phyloP scores from a whole-genome alignment of 2,797 vertebrate genomes.

The Streptopelia turtur region DNA sequence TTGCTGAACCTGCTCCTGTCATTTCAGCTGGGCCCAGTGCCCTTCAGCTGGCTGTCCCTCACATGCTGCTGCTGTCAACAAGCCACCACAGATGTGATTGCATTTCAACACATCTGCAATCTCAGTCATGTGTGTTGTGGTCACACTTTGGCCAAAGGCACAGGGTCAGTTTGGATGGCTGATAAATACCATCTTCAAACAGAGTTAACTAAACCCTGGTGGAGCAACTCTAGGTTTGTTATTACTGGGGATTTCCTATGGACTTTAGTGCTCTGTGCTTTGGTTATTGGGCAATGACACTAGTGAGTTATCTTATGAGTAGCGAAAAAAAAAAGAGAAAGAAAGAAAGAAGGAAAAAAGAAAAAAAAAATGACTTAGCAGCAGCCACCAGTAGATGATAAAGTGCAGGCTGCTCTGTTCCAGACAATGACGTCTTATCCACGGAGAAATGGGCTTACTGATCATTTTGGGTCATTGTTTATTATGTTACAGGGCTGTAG shows the following conservation, averaged over 20 bases:
- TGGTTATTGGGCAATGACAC: neutral
- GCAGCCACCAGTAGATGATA: neutral
- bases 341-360: neutral
- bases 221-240: neutral
- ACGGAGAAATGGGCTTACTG: neutral
- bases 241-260: neutral
- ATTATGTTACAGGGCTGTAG: neutral
- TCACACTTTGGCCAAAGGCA: neutral
- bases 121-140: neutral
- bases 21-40: neutral
- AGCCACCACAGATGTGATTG: neutral
- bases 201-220: neutral
- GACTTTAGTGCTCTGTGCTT: neutral
- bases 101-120: neutral
- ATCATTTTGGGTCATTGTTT: neutral
- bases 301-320: neutral
- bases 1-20: neutral
- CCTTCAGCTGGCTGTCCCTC: neutral
- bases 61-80: neutral
- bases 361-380: neutral
- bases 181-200: neutral
- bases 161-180: neutral
- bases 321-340: neutral
- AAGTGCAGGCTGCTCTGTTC: neutral
- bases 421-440: neutral